These are phyloP conservation scores for Crocuta crocuta DNA, from an alignment of 2,113 vertebrate genomes.

Conservation along the genomic window DNA sequence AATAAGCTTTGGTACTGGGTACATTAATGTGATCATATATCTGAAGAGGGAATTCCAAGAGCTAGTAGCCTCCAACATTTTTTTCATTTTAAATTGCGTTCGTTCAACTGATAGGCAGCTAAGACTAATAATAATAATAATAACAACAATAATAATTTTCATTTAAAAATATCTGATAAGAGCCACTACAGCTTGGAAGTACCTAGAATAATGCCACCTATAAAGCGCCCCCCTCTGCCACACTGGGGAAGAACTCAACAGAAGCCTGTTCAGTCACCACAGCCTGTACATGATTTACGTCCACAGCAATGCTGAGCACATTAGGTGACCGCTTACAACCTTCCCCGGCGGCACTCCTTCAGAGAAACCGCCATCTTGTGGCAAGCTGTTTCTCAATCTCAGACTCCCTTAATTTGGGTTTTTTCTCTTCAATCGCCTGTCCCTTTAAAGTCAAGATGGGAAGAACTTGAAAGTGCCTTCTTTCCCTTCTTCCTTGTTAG, in stretches of 20 bases:
- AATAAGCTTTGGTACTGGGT: not conserved
- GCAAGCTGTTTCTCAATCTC: not conserved
- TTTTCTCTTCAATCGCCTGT: not conserved
- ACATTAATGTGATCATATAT: not conserved
- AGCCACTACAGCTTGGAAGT: not conserved
- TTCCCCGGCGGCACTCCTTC: not conserved
- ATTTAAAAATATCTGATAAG: not conserved
- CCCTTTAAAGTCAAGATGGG: not conserved
- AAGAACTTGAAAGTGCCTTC: not conserved
- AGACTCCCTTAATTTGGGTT: not conserved
- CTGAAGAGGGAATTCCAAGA: not conserved
- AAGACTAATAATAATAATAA: not conserved
- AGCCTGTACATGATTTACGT: not conserved
- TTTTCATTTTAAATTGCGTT: conserved; percentile 31
- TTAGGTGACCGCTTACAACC: not conserved
- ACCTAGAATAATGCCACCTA: not conserved
- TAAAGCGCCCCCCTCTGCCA: not conserved
- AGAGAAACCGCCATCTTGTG: not conserved
- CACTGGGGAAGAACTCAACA: not conserved
- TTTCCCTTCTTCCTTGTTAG: not conserved
- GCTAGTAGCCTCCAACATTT: not conserved
- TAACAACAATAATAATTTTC: not conserved
- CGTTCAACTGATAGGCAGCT: not conserved
- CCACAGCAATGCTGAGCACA: not conserved
- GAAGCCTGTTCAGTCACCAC: not conserved